A percentile compares a stretch with the other conserved stretches of the same genome.
These are phyloP conservation scores for Burhinus bistriatus DNA, from an alignment of 2,113 vertebrate genomes.

Conservation along the genomic window DNA sequence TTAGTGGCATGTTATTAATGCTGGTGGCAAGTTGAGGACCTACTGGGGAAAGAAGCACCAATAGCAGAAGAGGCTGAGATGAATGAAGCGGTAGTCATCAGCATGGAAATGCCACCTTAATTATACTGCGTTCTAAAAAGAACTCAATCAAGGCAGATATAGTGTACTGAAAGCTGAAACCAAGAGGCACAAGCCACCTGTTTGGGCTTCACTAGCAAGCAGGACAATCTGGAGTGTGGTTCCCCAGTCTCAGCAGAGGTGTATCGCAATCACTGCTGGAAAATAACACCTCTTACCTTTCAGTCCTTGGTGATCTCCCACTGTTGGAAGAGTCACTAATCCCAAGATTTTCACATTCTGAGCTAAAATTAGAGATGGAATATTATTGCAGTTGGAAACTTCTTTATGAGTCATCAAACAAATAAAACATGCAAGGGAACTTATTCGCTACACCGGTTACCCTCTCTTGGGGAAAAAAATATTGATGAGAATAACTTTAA, in stretches of 20 bases:
- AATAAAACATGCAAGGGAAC: not conserved
- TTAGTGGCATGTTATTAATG: not conserved
- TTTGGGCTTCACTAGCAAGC: not conserved
- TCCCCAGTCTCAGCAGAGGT: not conserved
- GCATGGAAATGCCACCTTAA: not conserved
- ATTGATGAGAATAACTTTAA: not conserved
- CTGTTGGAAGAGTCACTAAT: not conserved
- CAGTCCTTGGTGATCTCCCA: not conserved
- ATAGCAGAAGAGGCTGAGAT: not conserved
- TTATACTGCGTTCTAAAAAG: not conserved
- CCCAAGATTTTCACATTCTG: not conserved
- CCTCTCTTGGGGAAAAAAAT: not conserved
- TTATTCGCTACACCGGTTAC: not conserved
- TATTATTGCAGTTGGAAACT: not conserved
- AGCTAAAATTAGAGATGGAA: not conserved
- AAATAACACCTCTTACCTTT: not conserved
- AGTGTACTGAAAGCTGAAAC: not conserved
- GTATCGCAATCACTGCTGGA: not conserved
- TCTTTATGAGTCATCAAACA: not conserved
- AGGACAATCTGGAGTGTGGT: not conserved
- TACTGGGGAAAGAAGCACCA: not conserved
- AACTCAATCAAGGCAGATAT: not conserved
- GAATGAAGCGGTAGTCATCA: not conserved
- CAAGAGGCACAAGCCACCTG: not conserved
- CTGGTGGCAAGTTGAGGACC: not conserved